phyloP scores from a whole-genome alignment of 2,797 vertebrate species.

The Acomys russatus region DNA sequence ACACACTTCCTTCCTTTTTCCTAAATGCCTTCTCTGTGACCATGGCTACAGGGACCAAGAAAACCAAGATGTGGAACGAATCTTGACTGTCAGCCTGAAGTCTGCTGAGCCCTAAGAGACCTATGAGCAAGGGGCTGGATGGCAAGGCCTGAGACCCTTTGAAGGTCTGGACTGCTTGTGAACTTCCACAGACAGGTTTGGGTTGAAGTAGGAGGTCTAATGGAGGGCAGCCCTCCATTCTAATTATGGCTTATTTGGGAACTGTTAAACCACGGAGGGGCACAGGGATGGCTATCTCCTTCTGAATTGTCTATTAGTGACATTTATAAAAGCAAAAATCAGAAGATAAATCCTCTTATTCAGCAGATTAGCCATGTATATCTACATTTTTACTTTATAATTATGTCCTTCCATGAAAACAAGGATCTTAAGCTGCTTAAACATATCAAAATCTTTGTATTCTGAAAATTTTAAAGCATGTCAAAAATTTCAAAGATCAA shows the following conservation, averaged over 20 bases:
- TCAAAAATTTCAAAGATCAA: slow-evolving; percentile 50
- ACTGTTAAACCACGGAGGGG: neutral
- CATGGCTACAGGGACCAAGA: neutral
- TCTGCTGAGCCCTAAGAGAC: neutral
- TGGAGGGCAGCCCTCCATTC: neutral
- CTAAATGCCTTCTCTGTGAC: neutral
- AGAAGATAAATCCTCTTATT: slow-evolving; percentile 1
- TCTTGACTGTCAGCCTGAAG: neutral
- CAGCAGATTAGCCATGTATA: neutral
- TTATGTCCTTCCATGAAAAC: neutral
- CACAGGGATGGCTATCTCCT: neutral
- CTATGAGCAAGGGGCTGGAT: neutral
- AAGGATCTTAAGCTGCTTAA: neutral
- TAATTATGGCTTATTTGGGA: neutral
- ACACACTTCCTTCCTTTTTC: neutral
- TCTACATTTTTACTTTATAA: slow-evolving; percentile 9
- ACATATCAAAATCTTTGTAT: neutral
- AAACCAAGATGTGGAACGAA: neutral
- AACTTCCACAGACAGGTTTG: neutral
- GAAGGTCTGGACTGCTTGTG: neutral
- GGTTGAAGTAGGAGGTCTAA: neutral
- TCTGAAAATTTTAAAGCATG: neutral
- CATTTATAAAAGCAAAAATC: slow-evolving; percentile 9
- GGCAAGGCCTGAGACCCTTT: neutral
- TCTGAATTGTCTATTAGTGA: neutral